Evolutionary conservation across 2,888 invertebrate species (phyloP).

Genomic region (Daptonema setosum): DNA sequence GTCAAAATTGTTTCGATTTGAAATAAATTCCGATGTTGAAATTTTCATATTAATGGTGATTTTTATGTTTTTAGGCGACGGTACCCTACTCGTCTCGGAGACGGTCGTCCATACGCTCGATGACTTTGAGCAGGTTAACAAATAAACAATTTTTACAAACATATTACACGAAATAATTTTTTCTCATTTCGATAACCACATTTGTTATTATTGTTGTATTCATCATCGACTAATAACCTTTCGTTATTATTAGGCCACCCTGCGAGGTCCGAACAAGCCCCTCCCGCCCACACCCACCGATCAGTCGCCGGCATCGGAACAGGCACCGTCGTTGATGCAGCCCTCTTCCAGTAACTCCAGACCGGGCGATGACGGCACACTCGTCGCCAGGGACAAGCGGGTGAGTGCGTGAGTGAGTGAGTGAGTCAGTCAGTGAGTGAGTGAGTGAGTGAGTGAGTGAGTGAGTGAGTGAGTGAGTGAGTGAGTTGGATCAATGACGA

Average conservation of each 20-base stretch:
- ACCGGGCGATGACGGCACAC: constrained; percentile 10
- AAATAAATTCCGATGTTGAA: neutral
- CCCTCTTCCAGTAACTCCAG: neutral
- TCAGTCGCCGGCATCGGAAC: constrained; percentile 13
- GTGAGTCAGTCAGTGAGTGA: too few species aligned
- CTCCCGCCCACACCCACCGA: constrained; percentile 84
- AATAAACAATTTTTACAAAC: neutral
- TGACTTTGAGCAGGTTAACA: neutral
- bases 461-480: too few species aligned
- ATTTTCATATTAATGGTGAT: neutral
- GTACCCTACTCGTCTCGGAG: neutral
- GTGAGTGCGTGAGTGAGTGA: too few species aligned
- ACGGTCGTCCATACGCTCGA: neutral
- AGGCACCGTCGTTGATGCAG: neutral
- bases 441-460: too few species aligned
- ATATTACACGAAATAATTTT: neutral
- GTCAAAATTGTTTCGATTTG: too few species aligned
- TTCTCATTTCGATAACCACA: too few species aligned
- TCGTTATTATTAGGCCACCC: too few species aligned
- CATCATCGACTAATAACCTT: too few species aligned
- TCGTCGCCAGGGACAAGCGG: constrained; percentile 5
- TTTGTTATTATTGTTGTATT: too few species aligned
- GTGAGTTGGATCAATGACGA: too few species aligned
- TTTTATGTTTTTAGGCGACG: neutral
- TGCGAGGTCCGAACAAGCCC: constrained; percentile 53